phyloP scores from a whole-genome alignment of 2,797 vertebrate species.

The Neoniphon sammara region DNA sequence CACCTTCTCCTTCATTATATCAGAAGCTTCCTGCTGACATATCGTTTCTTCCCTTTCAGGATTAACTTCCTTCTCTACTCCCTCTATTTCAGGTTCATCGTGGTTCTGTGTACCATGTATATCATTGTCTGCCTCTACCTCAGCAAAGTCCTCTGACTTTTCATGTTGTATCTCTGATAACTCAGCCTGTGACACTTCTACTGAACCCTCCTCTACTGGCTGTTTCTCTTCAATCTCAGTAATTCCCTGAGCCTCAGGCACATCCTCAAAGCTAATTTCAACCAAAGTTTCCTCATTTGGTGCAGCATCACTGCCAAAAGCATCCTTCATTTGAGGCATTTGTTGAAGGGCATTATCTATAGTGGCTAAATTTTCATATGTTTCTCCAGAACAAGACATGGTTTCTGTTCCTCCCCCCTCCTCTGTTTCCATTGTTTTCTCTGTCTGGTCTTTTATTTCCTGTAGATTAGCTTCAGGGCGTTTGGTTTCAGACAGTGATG shows the following conservation, averaged over 20 bases:
- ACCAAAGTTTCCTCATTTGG: constrained; percentile 62
- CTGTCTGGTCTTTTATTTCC: constrained; percentile 46
- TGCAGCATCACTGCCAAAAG: constrained; percentile 22
- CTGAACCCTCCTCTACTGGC: constrained; percentile 40
- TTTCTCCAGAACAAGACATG: constrained; percentile 41
- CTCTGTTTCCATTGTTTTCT: constrained; percentile 37
- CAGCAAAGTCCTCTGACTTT: constrained; percentile 27
- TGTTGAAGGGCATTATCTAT: background rate
- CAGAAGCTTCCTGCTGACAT: constrained; percentile 28
- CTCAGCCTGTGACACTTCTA: constrained; percentile 23
- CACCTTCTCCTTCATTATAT: constrained; percentile 30
- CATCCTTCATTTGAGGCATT: constrained; percentile 30
- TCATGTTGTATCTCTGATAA: constrained; percentile 38
- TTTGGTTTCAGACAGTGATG: constrained; percentile 38
- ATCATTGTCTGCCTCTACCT: constrained; percentile 23
- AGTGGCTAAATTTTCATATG: constrained; percentile 34
- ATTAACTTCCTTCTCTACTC: constrained; percentile 34
- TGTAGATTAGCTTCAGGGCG: constrained; percentile 25
- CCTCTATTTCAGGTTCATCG: constrained; percentile 27
- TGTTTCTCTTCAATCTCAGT: constrained; percentile 36
- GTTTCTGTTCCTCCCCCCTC: constrained; percentile 33
- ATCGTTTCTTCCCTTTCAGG: constrained; percentile 35
- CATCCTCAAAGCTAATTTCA: constrained; percentile 72
- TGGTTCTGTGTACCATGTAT: constrained; percentile 21
- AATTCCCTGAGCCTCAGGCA: constrained; percentile 57